Evolutionary conservation across 1,140 invertebrate species (phyloP).

Genomic region (Platorchestia sp.): DNA sequence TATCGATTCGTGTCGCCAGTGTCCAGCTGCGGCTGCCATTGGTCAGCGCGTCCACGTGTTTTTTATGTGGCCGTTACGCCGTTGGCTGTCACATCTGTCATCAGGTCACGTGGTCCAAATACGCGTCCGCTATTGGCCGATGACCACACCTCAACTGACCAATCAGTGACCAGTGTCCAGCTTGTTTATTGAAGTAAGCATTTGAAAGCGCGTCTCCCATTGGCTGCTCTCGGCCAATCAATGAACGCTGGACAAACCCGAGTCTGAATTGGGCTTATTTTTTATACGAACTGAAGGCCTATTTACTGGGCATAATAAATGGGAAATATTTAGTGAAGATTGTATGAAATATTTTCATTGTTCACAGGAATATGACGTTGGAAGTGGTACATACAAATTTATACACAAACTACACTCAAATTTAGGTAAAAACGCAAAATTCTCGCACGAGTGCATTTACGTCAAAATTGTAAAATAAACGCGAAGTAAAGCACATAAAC

Average conservation of each 20-base stretch:
- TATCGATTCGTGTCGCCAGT: conserved; percentile 14
- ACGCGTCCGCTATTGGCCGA: not conserved
- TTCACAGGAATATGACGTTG: no score
- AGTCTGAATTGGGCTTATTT: not conserved
- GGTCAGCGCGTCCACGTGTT: not conserved
- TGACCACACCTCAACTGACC: not conserved
- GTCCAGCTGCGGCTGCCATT: conserved; percentile 17
- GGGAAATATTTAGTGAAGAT: no score
- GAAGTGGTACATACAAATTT: no score
- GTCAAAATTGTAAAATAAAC: no score
- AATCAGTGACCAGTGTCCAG: conserved; percentile 42
- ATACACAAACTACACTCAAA: no score
- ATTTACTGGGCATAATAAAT: no score
- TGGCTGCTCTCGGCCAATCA: not conserved
- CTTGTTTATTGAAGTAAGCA: not conserved
- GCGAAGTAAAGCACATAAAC: no score
- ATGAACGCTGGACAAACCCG: not conserved
- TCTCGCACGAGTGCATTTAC: no score
- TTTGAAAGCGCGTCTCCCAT: not conserved
- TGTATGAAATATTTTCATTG: no score
- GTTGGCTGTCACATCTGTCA: conserved; percentile 45
- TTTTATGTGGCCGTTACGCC: not conserved
- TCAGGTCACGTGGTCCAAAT: not conserved
- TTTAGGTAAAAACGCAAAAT: no score
- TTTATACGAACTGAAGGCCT: not conserved